phyloP scores from a whole-genome alignment of 1,140 invertebrate species.

The Lithobius niger region DNA sequence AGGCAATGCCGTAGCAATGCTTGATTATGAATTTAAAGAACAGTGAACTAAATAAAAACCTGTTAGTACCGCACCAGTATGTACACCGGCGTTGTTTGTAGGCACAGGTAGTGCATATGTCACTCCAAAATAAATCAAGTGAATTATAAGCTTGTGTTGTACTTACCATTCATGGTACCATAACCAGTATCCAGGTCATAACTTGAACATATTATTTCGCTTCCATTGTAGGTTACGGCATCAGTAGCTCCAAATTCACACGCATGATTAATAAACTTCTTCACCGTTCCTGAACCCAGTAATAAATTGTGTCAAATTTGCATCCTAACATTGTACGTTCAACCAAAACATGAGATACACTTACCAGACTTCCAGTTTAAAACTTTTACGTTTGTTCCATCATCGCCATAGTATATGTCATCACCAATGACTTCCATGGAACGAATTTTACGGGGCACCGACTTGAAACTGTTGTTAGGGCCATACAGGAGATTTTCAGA shows the following conservation, averaged over 20 bases:
- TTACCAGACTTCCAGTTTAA: slow-evolving; percentile 27
- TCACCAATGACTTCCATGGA: slow-evolving; percentile 15
- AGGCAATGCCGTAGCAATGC: too few species aligned
- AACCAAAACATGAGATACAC: slow-evolving; percentile 4
- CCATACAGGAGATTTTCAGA: slow-evolving; percentile 20
- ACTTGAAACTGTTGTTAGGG: slow-evolving; percentile 1
- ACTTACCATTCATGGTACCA: slow-evolving; percentile 26
- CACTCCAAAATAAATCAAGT: too few species aligned
- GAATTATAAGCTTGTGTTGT: too few species aligned
- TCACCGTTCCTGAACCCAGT: slow-evolving; percentile 23
- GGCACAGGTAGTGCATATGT: too few species aligned
- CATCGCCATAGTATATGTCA: slow-evolving; percentile 23
- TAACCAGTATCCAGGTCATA: slow-evolving; percentile 24
- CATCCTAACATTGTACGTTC: slow-evolving; percentile 7
- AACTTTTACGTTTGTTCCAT: slow-evolving; percentile 26
- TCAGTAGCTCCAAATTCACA: slow-evolving; percentile 26
- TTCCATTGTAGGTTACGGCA: slow-evolving; percentile 18
- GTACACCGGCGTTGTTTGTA: too few species aligned
- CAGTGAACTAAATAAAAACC: not conserved
- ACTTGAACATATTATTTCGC: slow-evolving; percentile 22
- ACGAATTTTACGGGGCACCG: slow-evolving; percentile 18
- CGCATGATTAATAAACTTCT: slow-evolving; percentile 22
- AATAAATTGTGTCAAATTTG: slow-evolving; percentile 2
- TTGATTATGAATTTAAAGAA: too few species aligned
- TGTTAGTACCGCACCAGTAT: not conserved